Percentiles rank a stretch among this genome's conserved stretches.
Evolutionary conservation across 2,888 invertebrate species (phyloP).

Genomic region (Aphelenchoides bicaudatus): DNA sequence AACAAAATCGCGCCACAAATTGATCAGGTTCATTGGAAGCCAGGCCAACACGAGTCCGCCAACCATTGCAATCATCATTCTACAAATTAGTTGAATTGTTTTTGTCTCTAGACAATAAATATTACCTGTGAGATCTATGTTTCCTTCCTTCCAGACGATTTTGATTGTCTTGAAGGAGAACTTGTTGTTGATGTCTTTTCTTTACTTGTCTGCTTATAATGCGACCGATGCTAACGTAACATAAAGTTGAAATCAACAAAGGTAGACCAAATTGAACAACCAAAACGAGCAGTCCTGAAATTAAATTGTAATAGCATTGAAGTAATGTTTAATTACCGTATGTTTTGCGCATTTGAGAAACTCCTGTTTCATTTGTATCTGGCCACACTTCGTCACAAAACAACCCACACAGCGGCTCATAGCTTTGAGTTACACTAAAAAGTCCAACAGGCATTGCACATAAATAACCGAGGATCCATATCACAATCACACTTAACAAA

Average conservation of each 20-base stretch:
- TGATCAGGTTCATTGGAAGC: slow-evolving; percentile 57
- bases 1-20: slow-evolving; percentile 51
- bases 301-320: slow-evolving; percentile 11
- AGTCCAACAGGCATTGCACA: slow-evolving; percentile 55
- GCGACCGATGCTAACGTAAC: slow-evolving; percentile 39
- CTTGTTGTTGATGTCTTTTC: slow-evolving; percentile 34
- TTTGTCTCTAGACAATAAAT: not conserved
- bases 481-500: slow-evolving; percentile 40
- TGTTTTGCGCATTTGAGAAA: slow-evolving; percentile 34
- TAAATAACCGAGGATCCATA: slow-evolving; percentile 48
- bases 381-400: slow-evolving; percentile 60
- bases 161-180: slow-evolving; percentile 35
- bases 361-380: slow-evolving; percentile 38
- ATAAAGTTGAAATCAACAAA: slow-evolving; percentile 48
- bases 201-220: slow-evolving; percentile 36
- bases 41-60: slow-evolving; percentile 54
- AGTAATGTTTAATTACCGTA: slow-evolving; percentile 23
- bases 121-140: slow-evolving; percentile 31
- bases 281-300: slow-evolving; percentile 47
- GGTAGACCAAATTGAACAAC: slow-evolving; percentile 58
- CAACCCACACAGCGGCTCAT: slow-evolving; percentile 48
- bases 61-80: slow-evolving; percentile 59
- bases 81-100: slow-evolving; percentile 27
- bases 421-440: slow-evolving; percentile 42
- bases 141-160: slow-evolving; percentile 36